Evolutionary conservation across 2,113 vertebrate species (phyloP), one percentile per base, ranked within the genome.

Genomic region (Leiothrix lutea): DNA sequence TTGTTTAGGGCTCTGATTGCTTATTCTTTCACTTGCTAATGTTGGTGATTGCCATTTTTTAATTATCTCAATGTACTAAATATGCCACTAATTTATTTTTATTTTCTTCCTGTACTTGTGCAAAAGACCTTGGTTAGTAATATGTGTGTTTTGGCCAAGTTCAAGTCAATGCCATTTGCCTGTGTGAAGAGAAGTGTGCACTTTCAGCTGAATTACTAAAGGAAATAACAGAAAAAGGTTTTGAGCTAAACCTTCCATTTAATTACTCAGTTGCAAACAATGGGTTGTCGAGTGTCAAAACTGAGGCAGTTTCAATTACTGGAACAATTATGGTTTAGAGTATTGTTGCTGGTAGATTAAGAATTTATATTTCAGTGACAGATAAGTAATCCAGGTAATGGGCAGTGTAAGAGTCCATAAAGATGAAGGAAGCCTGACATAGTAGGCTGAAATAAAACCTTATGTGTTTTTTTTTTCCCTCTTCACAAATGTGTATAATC

Each of bases 221-320:
- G 66, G 64, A 96, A 96, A 72, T 79, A 93, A 47, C 35, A 75
- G 60, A 56, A 75, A 73, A 92, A 75, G 48, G 51, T 93, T 80
- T 92, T 71, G n/a, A 92, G 33, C 64, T 74, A 91, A 94, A 80
- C 69, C 26, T 96, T 84, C 69, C 40, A 48, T 95, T 94, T 96
- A 97, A 94, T 96, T 97, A 88, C 58, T 60, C 44, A 80, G 54
- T 91, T 92, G 86, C 78, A 73, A 94, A 92, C 67, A 94, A 38
- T 88, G 84, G 56, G 44, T 74, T 89, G 58, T 67, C 83, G 67
- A 95, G 74, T 89, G 83, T 93, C 78, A 87, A 79, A 97, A 95
- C 2, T 57, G 69, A 93, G 47, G 89, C 72, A 60, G n/a, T 88
- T 95, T 95, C 81, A 93, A 92, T 86, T 95, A 94, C 57, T 85